Evolutionary conservation across 2,797 vertebrate species (phyloP).

Genomic region (Coregonus sp.): DNA sequence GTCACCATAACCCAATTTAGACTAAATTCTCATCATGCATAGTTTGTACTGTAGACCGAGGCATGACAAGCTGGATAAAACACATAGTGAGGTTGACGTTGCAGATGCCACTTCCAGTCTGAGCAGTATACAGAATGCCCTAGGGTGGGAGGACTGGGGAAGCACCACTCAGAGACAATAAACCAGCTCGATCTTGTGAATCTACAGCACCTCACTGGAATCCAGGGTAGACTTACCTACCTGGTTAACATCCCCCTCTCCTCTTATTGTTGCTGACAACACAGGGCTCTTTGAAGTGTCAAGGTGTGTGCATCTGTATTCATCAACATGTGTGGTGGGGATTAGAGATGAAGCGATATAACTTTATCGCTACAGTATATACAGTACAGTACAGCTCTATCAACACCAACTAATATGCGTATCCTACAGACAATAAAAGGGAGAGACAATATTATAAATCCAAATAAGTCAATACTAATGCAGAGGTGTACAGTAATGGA

Average conservation of each 20-base stretch:
- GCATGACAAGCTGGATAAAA: neutral
- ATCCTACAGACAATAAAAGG: neutral
- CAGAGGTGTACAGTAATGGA: neutral
- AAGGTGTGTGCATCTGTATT: constrained; percentile 8
- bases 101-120: neutral
- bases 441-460: neutral
- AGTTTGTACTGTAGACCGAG: neutral
- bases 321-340: constrained; percentile 24
- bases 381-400: neutral
- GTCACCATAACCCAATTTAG: too few relatives aligned
- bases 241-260: constrained; percentile 18
- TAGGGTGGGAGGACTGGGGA: constrained; percentile 24
- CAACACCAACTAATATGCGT: neutral
- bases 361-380: constrained; percentile 3
- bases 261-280: constrained; percentile 44
- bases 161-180: constrained; percentile 25
- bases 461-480: neutral
- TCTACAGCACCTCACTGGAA: constrained; percentile 22
- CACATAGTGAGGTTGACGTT: neutral
- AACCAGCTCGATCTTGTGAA: neutral
- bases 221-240: constrained; percentile 17
- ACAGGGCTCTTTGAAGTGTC: constrained; percentile 46
- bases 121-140: constrained; percentile 3
- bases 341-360: neutral
- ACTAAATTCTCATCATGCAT: too few relatives aligned